Evolutionary conservation across 2,888 invertebrate species (phyloP), one percentile per base, ranked within the genome.

Genomic region (Drosophila imparisetae): DNA sequence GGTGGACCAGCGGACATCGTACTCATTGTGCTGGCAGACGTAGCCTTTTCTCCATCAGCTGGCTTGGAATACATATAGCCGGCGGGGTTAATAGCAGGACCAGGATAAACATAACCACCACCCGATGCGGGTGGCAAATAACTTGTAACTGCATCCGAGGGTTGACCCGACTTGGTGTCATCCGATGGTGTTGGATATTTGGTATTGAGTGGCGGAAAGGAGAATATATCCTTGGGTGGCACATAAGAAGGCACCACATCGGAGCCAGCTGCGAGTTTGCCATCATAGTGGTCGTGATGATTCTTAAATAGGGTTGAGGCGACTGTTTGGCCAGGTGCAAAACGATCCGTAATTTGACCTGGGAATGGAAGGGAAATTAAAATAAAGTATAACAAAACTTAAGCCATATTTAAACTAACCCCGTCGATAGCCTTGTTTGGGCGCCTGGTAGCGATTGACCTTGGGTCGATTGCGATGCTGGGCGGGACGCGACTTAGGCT

Each of bases 81-180:
- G 0, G 69, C 48, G 0, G 75, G 18, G 11, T 64, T 49, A 15
- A 73, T 45, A 29, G 66, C 57, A n/a, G 86, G 90, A 7, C 83
- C 81, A 0, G 81, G 76, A 72, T 87, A 87, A 10, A 66, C 68
- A 63, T 86, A 87, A 2, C 88, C 84, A 6, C 62, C 67, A 27
- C 93, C 93, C 0, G 92, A 91, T 4, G 93, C 83, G 36, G 92
- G 91, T 8, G 92, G 90, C 30, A 91, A 75, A 70, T 93, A 93
- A 68, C 93, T 93, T 3, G 86, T 89, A 4, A 92, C 76, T 2
- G 83, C 83, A 52, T 88, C 87, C 8, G 90, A 88, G 1, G 91
- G 86, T 57, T 84, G 63, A 0, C 82, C 80, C 4, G 88, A 79
- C 55, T 90, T 90, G 3, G 83, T 81, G 50, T 91, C 91, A 34